Evolutionary conservation across 2,113 vertebrate genomes (phyloP), one percentile per base, ranked within the genome.

Genomic region (Blennius ocellaris): DNA sequence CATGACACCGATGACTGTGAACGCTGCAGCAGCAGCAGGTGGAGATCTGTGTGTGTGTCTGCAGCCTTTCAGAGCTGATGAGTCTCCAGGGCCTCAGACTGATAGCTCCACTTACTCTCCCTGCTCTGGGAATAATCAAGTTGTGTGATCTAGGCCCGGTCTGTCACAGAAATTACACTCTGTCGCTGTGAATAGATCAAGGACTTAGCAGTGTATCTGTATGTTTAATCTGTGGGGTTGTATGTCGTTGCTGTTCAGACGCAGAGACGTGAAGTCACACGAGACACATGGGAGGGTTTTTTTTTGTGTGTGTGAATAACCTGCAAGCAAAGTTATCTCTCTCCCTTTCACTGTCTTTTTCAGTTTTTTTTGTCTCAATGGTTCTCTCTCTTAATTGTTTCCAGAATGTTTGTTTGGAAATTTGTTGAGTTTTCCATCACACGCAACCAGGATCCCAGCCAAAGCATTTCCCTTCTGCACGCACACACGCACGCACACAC

Each of bases 321-420:
- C 70, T 76, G 80, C 55, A 43, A 59, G 51, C 11, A 75, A 7
- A 21, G 30, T 76, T 65, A 67, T 55, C 40, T 71, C 73, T 51
- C 56, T 70, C 51, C 68, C 44, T 66, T 15, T 55, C 54, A 7
- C 5, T 58, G 10, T 37, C 45, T 44, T 51, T 63, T 54, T 69
- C 30, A 66, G 7, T 73, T n/a, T 41, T 83, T 52, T 76, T 36
- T 76, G 52, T 76, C 52, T 66, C 58, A 30, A 8, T 78, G 62
- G 81, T 73, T 77, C 61, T 58, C 17, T 62, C 9, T 87, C 76
- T 89, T 92, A 96, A 97, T 95, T 95, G 91, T 92, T 96, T 96
- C 95, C 95, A 96, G 95, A 96, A 91, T 92, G 82, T 94, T 94
- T 93, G 91, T 94, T 95, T 94, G 93, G 92, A 95, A 96, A 95